phyloP scores from a whole-genome alignment of 2,113 vertebrate species.

The Odontophorus gujanensis region DNA sequence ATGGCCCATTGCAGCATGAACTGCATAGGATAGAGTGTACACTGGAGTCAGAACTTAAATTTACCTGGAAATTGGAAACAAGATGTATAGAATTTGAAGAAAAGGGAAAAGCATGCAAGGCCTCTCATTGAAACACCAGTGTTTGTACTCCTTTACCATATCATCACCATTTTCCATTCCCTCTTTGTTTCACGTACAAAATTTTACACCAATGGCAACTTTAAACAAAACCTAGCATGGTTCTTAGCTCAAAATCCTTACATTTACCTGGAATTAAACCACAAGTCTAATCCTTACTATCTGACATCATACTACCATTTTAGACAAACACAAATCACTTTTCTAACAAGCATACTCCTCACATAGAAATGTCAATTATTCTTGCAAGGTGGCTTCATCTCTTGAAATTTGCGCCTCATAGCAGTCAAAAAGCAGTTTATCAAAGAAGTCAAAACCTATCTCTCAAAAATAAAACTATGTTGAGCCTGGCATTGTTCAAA shows the following conservation, averaged over 20 bases:
- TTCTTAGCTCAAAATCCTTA: neutral
- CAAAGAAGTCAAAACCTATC: neutral
- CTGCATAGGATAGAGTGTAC: neutral
- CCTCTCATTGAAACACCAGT: neutral
- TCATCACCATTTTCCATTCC: neutral
- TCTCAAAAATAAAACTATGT: constrained; percentile 11
- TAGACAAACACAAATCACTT: constrained; percentile 1
- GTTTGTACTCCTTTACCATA: neutral
- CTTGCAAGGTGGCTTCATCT: neutral
- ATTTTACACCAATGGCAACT: neutral
- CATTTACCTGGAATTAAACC: neutral
- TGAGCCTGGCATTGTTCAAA: neutral
- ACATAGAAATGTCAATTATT: neutral
- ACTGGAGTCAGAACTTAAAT: neutral
- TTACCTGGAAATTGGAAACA: constrained; percentile 11
- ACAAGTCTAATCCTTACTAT: neutral
- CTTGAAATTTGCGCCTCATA: neutral
- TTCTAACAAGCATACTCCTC: neutral
- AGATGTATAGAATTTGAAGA: neutral
- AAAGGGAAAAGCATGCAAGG: neutral
- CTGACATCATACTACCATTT: neutral
- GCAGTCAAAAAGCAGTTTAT: neutral
- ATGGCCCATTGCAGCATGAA: neutral
- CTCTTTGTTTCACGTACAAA: neutral
- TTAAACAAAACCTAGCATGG: neutral